These are phyloP conservation scores for Drosophila quadrilineata DNA, from an alignment of 1,140 invertebrate genomes.

Conservation along the genomic window DNA sequence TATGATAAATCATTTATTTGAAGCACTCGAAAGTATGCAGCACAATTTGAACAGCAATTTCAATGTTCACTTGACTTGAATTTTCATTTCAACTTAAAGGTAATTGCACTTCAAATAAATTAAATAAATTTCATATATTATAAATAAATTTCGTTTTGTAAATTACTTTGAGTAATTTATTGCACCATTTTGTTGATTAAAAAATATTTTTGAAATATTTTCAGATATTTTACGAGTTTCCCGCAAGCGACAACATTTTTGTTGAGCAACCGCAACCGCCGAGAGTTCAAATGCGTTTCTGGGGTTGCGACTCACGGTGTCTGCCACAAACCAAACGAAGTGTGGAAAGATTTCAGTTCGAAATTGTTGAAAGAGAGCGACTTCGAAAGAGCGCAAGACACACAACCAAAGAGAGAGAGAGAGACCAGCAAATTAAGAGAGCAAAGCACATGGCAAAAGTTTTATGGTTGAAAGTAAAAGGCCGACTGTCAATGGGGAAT, in stretches of 20 bases:
- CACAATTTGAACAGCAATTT: slow-evolving; percentile 12
- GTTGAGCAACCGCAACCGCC: slow-evolving; percentile 66
- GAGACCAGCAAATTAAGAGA: neutral
- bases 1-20: neutral
- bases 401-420: slow-evolving; percentile 14
- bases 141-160: neutral
- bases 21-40: slow-evolving; percentile 31
- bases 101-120: slow-evolving; percentile 3
- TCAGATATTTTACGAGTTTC: slow-evolving; percentile 14
- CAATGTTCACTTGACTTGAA: neutral
- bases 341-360: slow-evolving; percentile 47
- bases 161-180: slow-evolving; percentile 33
- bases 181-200: slow-evolving; percentile 20
- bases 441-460: slow-evolving; percentile 26
- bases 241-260: slow-evolving; percentile 41
- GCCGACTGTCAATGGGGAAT: slow-evolving; percentile 25
- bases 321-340: neutral
- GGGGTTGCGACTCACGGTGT: slow-evolving; percentile 54
- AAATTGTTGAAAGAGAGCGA: slow-evolving; percentile 41
- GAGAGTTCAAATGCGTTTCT: slow-evolving; percentile 65
- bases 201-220: slow-evolving; percentile 23
- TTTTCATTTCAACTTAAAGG: neutral
- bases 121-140: neutral
- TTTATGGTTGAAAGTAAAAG: slow-evolving; percentile 68
- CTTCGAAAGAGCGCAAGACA: slow-evolving; percentile 16